Conservation (phyloP, 2,113 vertebrate genomes). For the Haemorhous mexicanus region DNA sequence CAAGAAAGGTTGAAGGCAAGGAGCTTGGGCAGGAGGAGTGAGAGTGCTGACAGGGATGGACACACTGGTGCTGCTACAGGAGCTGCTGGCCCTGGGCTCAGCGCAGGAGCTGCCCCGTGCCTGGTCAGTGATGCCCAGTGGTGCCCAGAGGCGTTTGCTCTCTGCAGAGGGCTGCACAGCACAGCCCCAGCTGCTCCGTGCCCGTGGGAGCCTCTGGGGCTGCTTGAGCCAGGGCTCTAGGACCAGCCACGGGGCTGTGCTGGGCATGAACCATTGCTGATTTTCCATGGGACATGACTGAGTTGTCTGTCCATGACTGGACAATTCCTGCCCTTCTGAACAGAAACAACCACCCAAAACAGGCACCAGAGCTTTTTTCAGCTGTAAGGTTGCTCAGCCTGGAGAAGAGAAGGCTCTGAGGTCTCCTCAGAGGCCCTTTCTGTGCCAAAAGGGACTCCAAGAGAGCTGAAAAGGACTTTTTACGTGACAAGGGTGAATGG, state of each 20-base stretch:
- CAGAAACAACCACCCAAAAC: rapidly evolving
- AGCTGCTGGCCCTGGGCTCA: rapidly evolving
- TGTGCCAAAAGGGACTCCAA: too few relatives aligned
- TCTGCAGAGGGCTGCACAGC: background rate
- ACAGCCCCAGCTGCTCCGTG: rapidly evolving
- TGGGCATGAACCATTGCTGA: rapidly evolving
- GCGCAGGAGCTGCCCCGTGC: rapidly evolving
- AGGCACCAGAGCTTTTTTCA: background rate
- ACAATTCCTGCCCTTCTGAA: background rate
- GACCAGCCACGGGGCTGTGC: background rate
- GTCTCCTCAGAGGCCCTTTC: background rate
- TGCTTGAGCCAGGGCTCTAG: rapidly evolving
- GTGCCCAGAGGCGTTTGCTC: background rate
- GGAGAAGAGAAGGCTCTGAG: background rate
- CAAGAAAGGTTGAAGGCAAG: background rate
- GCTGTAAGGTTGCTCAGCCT: background rate
- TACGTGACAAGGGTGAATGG: too few relatives aligned
- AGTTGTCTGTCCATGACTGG: background rate
- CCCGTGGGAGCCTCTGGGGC: rapidly evolving
- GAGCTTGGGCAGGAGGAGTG: background rate
- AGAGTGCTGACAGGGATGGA: rapidly evolving
- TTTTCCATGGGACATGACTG: rapidly evolving
- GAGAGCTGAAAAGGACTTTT: too few relatives aligned
- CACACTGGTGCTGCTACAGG: rapidly evolving
- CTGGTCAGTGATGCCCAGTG: rapidly evolving